A percentile compares a stretch with the other conserved stretches of the same genome.
These are phyloP conservation scores for Margarornis squamiger DNA, from an alignment of 2,797 vertebrate species.

Conservation along the genomic window DNA sequence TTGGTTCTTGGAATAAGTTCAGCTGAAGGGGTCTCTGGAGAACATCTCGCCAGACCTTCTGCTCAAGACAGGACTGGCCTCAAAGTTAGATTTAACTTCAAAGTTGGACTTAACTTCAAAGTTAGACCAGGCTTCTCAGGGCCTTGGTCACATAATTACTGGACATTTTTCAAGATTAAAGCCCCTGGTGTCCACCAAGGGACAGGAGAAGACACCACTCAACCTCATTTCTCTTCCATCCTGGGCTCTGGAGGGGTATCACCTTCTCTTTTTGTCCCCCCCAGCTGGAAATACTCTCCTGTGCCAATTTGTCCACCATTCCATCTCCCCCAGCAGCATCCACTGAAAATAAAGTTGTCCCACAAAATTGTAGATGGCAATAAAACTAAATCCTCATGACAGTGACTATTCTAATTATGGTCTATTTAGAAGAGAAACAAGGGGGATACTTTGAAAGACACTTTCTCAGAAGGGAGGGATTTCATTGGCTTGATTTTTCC, in stretches of 20 bases:
- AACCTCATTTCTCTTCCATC: neutral
- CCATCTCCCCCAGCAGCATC: no score
- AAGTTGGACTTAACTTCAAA: neutral
- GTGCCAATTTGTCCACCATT: neutral
- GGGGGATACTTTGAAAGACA: neutral
- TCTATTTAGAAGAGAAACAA: neutral
- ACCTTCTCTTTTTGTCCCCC: neutral
- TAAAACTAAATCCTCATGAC: neutral
- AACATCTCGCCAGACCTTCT: neutral
- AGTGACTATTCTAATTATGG: neutral
- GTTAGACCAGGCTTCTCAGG: neutral
- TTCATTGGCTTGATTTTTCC: neutral
- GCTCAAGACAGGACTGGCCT: neutral
- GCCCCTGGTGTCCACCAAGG: no score
- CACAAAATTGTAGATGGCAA: neutral
- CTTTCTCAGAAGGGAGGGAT: neutral
- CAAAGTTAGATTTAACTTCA: neutral
- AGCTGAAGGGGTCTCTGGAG: neutral
- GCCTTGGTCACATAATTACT: neutral
- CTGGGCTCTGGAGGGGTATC: neutral
- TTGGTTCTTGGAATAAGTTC: neutral
- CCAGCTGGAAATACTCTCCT: neutral
- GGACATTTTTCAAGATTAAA: neutral
- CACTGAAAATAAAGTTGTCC: neutral
- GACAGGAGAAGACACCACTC: fast-evolving